These are phyloP conservation scores for Fulmarus glacialis DNA, from an alignment of 2,113 vertebrate species.

Conservation along the genomic window DNA sequence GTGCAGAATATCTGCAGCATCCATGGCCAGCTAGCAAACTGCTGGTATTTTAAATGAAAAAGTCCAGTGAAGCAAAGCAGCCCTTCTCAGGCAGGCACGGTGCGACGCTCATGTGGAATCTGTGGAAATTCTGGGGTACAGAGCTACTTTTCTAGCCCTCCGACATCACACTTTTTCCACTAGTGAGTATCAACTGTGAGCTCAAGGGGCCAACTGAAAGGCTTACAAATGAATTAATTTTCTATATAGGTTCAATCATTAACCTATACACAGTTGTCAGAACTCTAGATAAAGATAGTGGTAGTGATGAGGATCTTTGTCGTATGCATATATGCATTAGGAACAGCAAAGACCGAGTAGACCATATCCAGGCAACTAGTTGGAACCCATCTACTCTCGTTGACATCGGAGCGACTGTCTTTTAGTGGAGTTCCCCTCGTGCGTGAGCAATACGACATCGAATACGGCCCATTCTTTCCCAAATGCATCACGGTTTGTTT, in stretches of 20 bases:
- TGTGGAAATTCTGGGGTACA: background rate
- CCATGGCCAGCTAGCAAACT: background rate
- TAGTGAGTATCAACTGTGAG: background rate
- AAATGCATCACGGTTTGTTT: background rate
- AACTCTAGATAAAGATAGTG: background rate
- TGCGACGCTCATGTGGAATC: accelerated
- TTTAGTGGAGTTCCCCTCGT: background rate
- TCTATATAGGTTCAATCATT: too few relatives aligned
- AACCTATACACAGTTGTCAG: background rate
- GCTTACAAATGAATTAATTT: too few relatives aligned
- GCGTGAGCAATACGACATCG: accelerated
- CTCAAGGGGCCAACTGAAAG: background rate
- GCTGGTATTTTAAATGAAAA: background rate
- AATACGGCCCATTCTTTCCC: background rate
- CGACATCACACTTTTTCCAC: background rate
- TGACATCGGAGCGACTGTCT: background rate
- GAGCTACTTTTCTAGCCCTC: background rate
- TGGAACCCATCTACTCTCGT: background rate
- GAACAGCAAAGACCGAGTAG: background rate
- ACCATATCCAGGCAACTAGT: background rate
- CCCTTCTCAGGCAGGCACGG: background rate
- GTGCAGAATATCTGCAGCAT: background rate
- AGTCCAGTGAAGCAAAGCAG: background rate
- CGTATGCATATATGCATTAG: too few relatives aligned
- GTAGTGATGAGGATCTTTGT: background rate